Evolutionary conservation across 2,797 vertebrate species (phyloP).

Genomic region (Diceros bicornis): DNA sequence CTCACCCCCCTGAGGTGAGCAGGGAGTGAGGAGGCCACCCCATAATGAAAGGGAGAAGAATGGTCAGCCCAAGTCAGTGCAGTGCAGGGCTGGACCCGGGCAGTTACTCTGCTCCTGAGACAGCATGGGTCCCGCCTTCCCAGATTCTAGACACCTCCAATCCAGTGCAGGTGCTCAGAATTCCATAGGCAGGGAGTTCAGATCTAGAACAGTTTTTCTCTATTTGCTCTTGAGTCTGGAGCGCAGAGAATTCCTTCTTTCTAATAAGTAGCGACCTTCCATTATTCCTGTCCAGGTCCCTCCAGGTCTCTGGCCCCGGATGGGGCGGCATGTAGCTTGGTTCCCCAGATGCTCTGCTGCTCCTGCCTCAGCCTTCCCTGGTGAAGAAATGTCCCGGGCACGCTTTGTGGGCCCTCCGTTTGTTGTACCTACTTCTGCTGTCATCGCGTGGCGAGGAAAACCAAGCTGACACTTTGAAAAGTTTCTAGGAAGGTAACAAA

Average conservation of each 20-base stretch:
- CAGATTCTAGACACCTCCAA: neutral
- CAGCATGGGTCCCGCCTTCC: neutral
- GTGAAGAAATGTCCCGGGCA: neutral
- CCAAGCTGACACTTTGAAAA: neutral
- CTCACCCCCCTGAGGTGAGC: slow-evolving; percentile 73
- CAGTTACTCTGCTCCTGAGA: neutral
- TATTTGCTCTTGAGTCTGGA: slow-evolving; percentile 56
- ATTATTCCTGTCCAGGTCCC: neutral
- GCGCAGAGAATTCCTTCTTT: slow-evolving; percentile 41
- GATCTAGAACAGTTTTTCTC: neutral
- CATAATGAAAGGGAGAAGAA: slow-evolving; percentile 56
- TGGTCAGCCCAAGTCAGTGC: neutral
- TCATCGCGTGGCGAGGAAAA: neutral
- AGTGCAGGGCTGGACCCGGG: neutral
- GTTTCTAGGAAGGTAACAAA: neutral
- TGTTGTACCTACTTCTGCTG: neutral
- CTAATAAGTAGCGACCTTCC: slow-evolving; percentile 35
- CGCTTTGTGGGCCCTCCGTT: neutral
- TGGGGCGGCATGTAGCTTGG: neutral
- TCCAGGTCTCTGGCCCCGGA: neutral
- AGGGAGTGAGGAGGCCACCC: slow-evolving; percentile 23
- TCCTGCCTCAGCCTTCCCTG: neutral
- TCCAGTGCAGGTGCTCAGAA: neutral
- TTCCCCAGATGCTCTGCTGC: neutral
- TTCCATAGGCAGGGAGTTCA: neutral